Evolutionary conservation across 2,113 vertebrate genomes (phyloP).

Genomic region (Thermophis baileyi): DNA sequence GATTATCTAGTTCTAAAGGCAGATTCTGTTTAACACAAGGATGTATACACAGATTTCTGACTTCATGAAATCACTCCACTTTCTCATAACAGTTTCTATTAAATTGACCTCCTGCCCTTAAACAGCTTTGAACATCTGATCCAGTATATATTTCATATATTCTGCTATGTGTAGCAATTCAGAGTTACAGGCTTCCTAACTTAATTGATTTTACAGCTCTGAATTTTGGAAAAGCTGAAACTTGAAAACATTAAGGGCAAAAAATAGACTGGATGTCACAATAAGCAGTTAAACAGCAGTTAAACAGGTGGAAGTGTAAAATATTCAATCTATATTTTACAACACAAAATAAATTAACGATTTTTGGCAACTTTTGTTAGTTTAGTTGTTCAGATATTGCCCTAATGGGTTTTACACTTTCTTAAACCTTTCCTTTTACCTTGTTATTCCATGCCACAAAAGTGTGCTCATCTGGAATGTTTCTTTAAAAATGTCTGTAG

Average conservation of each 20-base stretch:
- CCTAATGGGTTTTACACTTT: neutral
- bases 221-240: constrained; percentile 34
- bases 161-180: constrained; percentile 56
- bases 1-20: neutral
- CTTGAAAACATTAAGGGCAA: constrained; percentile 39
- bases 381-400: neutral
- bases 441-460: neutral
- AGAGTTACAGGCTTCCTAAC: constrained; percentile 62
- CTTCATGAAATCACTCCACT: constrained; percentile 10
- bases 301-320: constrained; percentile 40
- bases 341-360: neutral
- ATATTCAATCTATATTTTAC: neutral
- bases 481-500: neutral
- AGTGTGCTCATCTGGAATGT: neutral
- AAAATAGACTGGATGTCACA: constrained; percentile 35
- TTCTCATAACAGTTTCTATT: constrained; percentile 26
- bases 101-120: constrained; percentile 32
- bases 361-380: constrained; percentile 5
- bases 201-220: constrained; percentile 55
- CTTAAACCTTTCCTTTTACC: rapidly evolving
- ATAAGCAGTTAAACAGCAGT: constrained; percentile 39
- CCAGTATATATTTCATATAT: constrained; percentile 45
- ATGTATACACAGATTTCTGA: constrained; percentile 33
- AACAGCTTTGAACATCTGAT: constrained; percentile 59
- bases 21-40: neutral